These are phyloP conservation scores for Tyrannus savana DNA, from an alignment of 2,113 vertebrate species.

Conservation along the genomic window DNA sequence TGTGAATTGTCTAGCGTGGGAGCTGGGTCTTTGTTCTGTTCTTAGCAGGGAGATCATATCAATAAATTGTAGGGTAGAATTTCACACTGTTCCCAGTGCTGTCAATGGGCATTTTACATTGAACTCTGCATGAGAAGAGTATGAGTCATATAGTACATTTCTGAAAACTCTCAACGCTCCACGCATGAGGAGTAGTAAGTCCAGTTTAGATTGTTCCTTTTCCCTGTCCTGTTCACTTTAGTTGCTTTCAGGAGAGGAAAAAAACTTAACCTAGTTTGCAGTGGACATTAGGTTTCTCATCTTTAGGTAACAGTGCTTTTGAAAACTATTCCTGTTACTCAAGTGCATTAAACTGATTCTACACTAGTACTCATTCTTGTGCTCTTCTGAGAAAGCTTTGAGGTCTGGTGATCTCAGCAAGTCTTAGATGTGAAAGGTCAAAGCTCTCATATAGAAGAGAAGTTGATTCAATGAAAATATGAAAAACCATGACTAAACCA, in stretches of 20 bases:
- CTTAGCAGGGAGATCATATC: conserved; percentile 46
- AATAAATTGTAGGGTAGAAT: conserved; percentile 33
- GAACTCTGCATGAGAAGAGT: not conserved
- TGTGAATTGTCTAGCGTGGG: not conserved
- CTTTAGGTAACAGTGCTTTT: conserved; percentile 37
- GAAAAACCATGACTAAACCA: conserved; percentile 23
- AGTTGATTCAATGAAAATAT: conserved; percentile 11
- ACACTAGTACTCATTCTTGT: not conserved
- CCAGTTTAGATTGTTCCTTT: conserved; percentile 12
- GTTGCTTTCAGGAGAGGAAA: not conserved
- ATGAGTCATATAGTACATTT: not conserved
- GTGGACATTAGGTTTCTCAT: not conserved
- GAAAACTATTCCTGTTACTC: conserved; percentile 25
- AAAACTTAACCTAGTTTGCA: not conserved
- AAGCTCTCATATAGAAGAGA: not conserved
- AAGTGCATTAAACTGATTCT: conserved; percentile 31
- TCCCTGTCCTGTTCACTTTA: not conserved
- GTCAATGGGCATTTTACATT: conserved; percentile 1
- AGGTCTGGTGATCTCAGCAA: conserved; percentile 28
- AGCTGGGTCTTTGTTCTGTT: conserved; percentile 22
- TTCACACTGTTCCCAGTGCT: conserved; percentile 30
- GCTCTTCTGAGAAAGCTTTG: not conserved
- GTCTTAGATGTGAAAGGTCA: conserved; percentile 41
- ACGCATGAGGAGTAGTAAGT: not conserved
- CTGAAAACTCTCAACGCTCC: not conserved